Conservation (phyloP, 2,113 vertebrate genomes). For the Ophthalmolycus amberensis region DNA sequence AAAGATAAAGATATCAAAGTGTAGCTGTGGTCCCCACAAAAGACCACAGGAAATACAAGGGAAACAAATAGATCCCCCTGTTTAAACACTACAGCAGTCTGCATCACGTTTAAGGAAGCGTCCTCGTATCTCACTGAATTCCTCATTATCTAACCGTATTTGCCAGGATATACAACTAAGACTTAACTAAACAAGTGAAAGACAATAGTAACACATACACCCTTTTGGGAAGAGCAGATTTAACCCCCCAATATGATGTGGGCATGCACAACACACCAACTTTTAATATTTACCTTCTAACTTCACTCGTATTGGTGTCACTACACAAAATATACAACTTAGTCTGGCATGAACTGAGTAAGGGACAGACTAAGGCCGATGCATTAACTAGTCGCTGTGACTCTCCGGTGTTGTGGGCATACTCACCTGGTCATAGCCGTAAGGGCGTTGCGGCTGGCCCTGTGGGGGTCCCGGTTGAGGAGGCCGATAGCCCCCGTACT, state of each 20-base stretch:
- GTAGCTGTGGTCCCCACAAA: conserved; percentile 81
- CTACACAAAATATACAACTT: conserved; percentile 46
- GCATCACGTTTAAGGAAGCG: conserved; percentile 69
- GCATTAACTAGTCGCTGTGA: conserved; percentile 28
- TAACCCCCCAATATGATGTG: conserved; percentile 57
- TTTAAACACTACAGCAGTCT: conserved; percentile 68
- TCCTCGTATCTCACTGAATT: conserved; percentile 69
- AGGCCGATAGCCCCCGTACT: conserved; percentile 94
- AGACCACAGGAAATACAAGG: conserved; percentile 83
- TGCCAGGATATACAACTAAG: conserved; percentile 61
- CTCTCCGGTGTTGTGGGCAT: conserved; percentile 41
- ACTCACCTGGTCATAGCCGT: conserved; percentile 97
- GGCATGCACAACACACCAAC: conserved; percentile 71
- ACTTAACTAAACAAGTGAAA: conserved; percentile 58
- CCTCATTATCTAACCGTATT: conserved; percentile 40
- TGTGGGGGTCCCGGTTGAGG: conserved; percentile 96
- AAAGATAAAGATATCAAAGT: conserved; percentile 87
- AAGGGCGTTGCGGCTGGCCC: conserved; percentile 96
- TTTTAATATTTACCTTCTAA: conserved; percentile 37
- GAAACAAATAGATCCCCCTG: conserved; percentile 76
- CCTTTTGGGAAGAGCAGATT: conserved; percentile 50
- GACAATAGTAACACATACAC: conserved; percentile 58
- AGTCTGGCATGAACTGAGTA: conserved; percentile 33
- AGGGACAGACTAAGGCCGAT: conserved; percentile 42
- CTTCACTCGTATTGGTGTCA: conserved; percentile 38